These are phyloP conservation scores for Diorhabda sublineata DNA, from an alignment of 1,140 invertebrate species.

Conservation along the genomic window DNA sequence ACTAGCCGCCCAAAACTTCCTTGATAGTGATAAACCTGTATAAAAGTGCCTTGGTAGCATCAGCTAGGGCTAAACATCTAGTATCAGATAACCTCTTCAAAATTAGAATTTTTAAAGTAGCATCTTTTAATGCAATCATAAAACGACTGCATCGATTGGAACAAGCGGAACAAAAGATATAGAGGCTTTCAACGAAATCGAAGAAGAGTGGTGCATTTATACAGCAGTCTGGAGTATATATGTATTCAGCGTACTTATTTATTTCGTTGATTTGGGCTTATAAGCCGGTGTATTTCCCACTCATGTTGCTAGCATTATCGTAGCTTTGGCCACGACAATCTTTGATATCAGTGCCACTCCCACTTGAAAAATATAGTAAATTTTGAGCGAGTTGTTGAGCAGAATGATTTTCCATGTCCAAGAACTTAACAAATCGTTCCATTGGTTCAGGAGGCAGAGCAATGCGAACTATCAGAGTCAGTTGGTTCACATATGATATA, in stretches of 20 bases:
- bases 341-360: conserved; percentile 32
- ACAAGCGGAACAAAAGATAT: conserved; percentile 11
- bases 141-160: conserved; percentile 21
- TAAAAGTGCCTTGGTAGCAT: conserved; percentile 32
- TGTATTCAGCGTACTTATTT: conserved; percentile 27
- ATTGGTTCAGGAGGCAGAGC: conserved; percentile 8
- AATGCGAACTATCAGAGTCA: not conserved
- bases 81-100: conserved; percentile 21
- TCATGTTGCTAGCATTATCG: conserved; percentile 46
- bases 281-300: conserved; percentile 42
- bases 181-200: conserved; percentile 6
- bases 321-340: conserved; percentile 43
- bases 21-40: conserved; percentile 27
- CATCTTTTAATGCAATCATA: conserved; percentile 20
- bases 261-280: conserved; percentile 39
- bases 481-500: not conserved
- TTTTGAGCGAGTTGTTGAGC: conserved; percentile 17
- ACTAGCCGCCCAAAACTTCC: conserved; percentile 26
- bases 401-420: conserved; percentile 14
- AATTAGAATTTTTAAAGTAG: conserved; percentile 23
- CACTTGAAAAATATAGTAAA: conserved; percentile 15
- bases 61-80: conserved; percentile 31
- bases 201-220: not conserved
- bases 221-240: conserved; percentile 26
- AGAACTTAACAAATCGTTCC: conserved; percentile 18